Evolutionary conservation across 1,140 invertebrate genomes (phyloP).

Genomic region (Drosophila littoralis): DNA sequence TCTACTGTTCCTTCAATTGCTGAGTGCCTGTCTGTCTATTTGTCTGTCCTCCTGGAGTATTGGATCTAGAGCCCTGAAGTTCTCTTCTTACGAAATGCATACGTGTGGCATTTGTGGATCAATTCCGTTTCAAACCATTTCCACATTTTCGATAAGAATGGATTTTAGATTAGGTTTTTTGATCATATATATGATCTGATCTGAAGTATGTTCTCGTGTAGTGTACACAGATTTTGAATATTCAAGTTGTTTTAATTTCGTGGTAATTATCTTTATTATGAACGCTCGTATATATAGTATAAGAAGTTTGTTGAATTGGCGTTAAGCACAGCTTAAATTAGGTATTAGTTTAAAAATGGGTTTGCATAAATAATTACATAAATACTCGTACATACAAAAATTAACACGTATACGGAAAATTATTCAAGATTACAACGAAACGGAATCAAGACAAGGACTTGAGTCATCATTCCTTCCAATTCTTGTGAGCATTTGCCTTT

Average conservation of each 20-base stretch:
- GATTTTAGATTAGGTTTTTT: no score
- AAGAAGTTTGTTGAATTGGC: conserved; percentile 32
- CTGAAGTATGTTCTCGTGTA: no score
- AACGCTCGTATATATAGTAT: conserved; percentile 30
- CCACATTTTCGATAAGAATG: no score
- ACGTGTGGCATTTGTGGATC: no score
- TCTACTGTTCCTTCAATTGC: no score
- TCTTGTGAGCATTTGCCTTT: conserved; percentile 31
- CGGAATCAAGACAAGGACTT: conserved; percentile 25
- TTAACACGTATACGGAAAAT: conserved; percentile 40
- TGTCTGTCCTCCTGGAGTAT: no score
- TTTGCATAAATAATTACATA: conserved; percentile 76
- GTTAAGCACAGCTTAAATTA: conserved; percentile 67
- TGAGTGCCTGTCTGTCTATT: no score
- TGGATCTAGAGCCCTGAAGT: no score
- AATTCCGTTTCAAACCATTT: no score
- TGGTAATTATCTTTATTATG: conserved; percentile 51
- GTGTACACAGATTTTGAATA: no score
- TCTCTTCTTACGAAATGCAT: no score
- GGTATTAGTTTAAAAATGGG: conserved; percentile 55
- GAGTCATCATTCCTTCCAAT: conserved; percentile 27
- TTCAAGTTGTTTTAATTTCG: neutral
- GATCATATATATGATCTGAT: no score
- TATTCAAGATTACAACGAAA: conserved; percentile 48
- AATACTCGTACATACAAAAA: conserved; percentile 52